Base-by-base conservation (phyloP, 2,888 invertebrate genomes). In the Oscheius onirici region DNA sequence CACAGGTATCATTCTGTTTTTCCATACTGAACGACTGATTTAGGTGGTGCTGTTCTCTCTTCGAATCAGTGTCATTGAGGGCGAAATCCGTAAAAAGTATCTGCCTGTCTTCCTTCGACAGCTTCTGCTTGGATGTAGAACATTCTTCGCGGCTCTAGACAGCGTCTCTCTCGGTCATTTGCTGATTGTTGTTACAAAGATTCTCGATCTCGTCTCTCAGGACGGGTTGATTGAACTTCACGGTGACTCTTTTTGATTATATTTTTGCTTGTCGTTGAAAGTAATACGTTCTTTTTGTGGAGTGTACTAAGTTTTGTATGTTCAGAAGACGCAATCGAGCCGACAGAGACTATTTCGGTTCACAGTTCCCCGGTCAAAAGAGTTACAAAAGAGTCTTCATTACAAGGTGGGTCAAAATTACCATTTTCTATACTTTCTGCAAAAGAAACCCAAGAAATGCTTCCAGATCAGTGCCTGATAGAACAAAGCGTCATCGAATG, bases 401-500 rank as follows among this genome's bases (percentile, higher is more conserved):
- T 63, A 10, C 22, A 46, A 20, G 63, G 63, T 63, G 1, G n/a
- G 49, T 28, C 6, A 8, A 34, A 34, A 34, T 34, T 6, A 34
- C 5, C n/a, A 13, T 28, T 34, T 24, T 61, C 43, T 40, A 2
- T 20, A 6, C 24, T 15, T 34, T 6, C 20, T 17, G 55, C 26
- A 55, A 40, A 63, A 28, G 68, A 49, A 2, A 26, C 34, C 10
- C 20, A n/a, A 58, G n/a, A 51, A 6, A 15, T 58, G 10, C 57
- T 80, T 85, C 69, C 75, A 85, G 86, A 84, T 51, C 84, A 85
- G 71, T 73, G 77, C 22, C 72, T 82, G 54, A 78, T 85, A 24
- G 84, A 86, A 67, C 67, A 72, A 0, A 87, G 85, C 49, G 72
- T 85, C 44, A 60, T 71, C 15, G 76, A 80, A 46, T 83, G 83